A percentile compares a stretch with the other conserved stretches of the same genome.
phyloP scores from a whole-genome alignment of 2,888 invertebrate genomes.

The Hoplodrina blanda region DNA sequence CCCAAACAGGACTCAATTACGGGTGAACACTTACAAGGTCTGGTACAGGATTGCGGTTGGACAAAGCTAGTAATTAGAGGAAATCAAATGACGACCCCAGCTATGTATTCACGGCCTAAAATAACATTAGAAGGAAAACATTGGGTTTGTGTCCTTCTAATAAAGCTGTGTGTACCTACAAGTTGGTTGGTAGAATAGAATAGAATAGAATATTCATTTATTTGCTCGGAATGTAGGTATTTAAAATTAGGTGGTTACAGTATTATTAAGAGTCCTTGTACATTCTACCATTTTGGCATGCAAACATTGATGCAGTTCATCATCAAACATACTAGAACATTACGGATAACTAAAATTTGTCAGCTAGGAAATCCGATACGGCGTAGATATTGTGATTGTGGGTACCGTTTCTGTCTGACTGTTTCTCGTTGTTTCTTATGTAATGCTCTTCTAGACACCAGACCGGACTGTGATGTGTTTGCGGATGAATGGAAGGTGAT shows the following conservation, averaged over 20 bases:
- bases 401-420: neutral
- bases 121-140: constrained; percentile 67
- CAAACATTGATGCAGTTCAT: too few species aligned
- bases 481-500: too few species aligned
- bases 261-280: too few species aligned
- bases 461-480: too few species aligned
- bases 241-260: too few species aligned
- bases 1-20: constrained; percentile 50
- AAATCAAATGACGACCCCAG: constrained; percentile 59
- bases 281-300: too few species aligned
- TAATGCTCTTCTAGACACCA: too few species aligned
- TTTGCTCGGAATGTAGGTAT: too few species aligned
- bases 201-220: too few species aligned
- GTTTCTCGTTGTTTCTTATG: neutral
- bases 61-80: constrained; percentile 63
- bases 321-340: too few species aligned
- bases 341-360: too few species aligned
- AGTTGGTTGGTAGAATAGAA: constrained; percentile 19
- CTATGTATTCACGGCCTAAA: constrained; percentile 64
- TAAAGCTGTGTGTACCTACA: constrained; percentile 40
- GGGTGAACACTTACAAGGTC: constrained; percentile 47
- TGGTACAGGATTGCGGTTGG: constrained; percentile 51
- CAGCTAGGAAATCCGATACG: too few species aligned
- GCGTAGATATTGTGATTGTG: constrained; percentile 1
- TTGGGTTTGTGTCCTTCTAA: constrained; percentile 55